Evolutionary conservation across 2,888 invertebrate species (phyloP), one percentile per base, ranked within the genome.

Genomic region (Parnassius apollo): DNA sequence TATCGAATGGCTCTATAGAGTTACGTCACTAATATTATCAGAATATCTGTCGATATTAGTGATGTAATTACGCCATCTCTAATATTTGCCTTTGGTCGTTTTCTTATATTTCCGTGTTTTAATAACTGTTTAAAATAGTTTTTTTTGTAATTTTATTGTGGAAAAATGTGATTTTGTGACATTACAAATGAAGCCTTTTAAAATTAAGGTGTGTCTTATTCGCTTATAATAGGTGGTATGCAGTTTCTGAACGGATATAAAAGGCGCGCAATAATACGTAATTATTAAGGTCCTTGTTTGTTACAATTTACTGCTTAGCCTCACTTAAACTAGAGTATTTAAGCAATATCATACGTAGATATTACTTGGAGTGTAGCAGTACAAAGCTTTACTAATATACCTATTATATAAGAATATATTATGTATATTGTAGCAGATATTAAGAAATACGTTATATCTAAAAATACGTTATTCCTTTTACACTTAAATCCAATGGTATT

Each of bases 141-240:
- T n/a, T n/a, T 35, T 12, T 35, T n/a, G 52, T 52, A 35, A 52
- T n/a, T 12, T 13, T 7, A 18, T 9, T 12, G 46, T 48, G 8
- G 42, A 42, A 42, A 12, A n/a, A n/a, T 35, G 9, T 42, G 51
- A 11, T 25, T 44, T 10, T 50, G 52, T 61, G 61, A 52, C 57
- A 57, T 62, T 57, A 53, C 22, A 52, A 57, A 53, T 22, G 61
- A 62, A 62, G 61, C 61, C 61, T 53, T 62, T 57, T 57, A 62
- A 25, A 18, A 62, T 62, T n/a, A 48, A 57, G 57, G 60, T 13
- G 59, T 59, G 59, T 59, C 59, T 53, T 13, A 49, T 49, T 50
- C 12, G 2, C 4, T 12, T 12, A 42, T 12, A 11, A 42, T 22
- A 11, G 50, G 35, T 44, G 55, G 55, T 44, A 50, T 49, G 61